Evolutionary conservation across 2,888 invertebrate genomes (phyloP).

Genomic region (Cryptops parisi): DNA sequence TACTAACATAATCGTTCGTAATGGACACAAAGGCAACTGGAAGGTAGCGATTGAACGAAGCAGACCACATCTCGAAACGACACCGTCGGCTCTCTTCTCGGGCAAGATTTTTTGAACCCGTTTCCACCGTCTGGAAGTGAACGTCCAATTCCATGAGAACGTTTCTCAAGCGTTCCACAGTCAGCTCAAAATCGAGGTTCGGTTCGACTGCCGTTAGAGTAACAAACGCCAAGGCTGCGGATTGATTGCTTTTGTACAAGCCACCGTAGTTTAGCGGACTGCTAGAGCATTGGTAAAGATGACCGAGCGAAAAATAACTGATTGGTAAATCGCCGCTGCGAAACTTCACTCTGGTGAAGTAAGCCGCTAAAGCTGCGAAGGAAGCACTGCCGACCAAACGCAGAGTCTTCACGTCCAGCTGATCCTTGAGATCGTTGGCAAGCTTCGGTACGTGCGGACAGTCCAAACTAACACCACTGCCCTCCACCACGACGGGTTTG

Average conservation of each 20-base stretch:
- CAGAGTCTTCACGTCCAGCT: conserved; percentile 42
- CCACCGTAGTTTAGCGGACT: no score
- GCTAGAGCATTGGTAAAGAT: conserved; percentile 45
- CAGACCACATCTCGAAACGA: conserved; percentile 59
- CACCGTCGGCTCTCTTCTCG: conserved; percentile 51
- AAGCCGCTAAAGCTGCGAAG: conserved; percentile 54
- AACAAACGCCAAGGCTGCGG: conserved; percentile 46
- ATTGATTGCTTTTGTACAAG: conserved; percentile 36
- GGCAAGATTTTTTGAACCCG: conserved; percentile 45
- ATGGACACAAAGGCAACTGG: conserved; percentile 59
- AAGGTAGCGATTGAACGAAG: conserved; percentile 44
- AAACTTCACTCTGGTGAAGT: conserved; percentile 47
- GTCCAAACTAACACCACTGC: conserved; percentile 46
- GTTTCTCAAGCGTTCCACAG: conserved; percentile 38
- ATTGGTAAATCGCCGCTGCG: conserved; percentile 47
- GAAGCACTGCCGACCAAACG: conserved; percentile 64
- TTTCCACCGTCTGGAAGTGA: conserved; percentile 49
- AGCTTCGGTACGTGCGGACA: no score
- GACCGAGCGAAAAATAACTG: conserved; percentile 51
- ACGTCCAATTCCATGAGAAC: conserved; percentile 50
- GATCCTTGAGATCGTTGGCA: conserved; percentile 46
- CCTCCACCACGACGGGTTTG: conserved; percentile 58
- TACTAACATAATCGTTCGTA: conserved; percentile 57
- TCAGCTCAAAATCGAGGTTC: conserved; percentile 41
- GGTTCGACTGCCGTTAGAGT: conserved; percentile 36